Base-by-base conservation (phyloP, 2,888 invertebrate genomes). In the Acanthopleura granulata region DNA sequence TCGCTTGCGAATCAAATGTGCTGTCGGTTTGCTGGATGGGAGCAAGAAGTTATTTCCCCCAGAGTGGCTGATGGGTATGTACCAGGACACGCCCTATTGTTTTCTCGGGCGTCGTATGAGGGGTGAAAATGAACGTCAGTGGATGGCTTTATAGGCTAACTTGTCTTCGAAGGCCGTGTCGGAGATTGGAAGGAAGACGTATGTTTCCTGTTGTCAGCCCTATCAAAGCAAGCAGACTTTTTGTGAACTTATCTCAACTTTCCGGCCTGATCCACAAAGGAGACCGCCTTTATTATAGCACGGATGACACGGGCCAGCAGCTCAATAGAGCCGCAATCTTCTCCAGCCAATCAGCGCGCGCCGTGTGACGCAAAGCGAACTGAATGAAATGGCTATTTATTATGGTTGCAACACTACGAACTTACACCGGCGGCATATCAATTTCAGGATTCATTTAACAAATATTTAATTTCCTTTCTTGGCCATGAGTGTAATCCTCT, bases 381-480 rank as follows among this genome's bases (percentile, higher is more conserved):
- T 66, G 66, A 66, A 66, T 27, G 66, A 66, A 66, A 66, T 27
- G 66, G 29, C 66, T 27, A 66, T 66, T 66, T 66, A 27, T 66
- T 66, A 66, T 16, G 29, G 66, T 27, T 27, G 66, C 25, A 22
- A 22, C 25, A 27, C 66, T 66, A 27, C 27, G 29, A 66, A 27
- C 25, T 66, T 66, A 66, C 66, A 27, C 66, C 66, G 29, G 29
- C 66, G 66, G 66, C 66, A 25, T 66, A 66, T 66, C 66, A 66
- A 66, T 66, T 66, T 66, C 66, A 66, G 66, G 66, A 66, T 66
- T 66, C 66, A 66, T 66, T 66, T 27, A 66, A 66, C 66, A 66
- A 66, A 66, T 66, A 66, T 66, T 66, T 66, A 66, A 66, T 66
- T 66, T 66, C 25, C 66, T 27, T 25, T 16, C 16, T 66, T 27